These are phyloP conservation scores for Heliconius ismenius DNA, from an alignment of 2,888 invertebrate species.

Conservation along the genomic window DNA sequence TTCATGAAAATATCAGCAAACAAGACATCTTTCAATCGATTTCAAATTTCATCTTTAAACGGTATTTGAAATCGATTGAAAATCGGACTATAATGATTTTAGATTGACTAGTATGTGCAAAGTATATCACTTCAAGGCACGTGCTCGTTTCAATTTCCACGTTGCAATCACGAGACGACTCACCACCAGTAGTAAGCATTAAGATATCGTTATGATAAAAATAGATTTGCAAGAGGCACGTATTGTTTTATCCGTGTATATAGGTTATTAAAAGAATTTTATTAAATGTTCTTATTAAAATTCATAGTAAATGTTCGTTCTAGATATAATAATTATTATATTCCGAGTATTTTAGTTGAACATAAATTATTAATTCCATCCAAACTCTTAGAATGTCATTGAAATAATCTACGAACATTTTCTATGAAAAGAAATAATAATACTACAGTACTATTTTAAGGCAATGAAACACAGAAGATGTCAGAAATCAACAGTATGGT, in stretches of 20 bases:
- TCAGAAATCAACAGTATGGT: neutral
- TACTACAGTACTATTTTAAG: neutral
- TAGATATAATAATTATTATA: neutral
- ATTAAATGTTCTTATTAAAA: neutral
- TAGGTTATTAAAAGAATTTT: neutral
- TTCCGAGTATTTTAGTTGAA: neutral
- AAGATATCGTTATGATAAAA: conserved; percentile 21
- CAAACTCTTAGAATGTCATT: neutral
- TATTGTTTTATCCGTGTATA: conserved; percentile 1
- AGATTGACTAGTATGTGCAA: neutral
- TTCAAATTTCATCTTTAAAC: neutral
- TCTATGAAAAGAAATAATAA: neutral
- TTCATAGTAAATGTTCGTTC: neutral
- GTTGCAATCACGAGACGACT: conserved; percentile 22
- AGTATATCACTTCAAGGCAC: conserved; percentile 45
- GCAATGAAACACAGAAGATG: neutral
- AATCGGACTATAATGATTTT: neutral
- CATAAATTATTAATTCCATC: neutral
- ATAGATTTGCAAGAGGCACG: conserved; percentile 30
- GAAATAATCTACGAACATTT: neutral
- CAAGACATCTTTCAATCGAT: neutral
- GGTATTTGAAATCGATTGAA: neutral
- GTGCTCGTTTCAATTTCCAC: conserved; percentile 42
- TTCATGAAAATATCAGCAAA: neutral
- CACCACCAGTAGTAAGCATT: conserved; percentile 25